phyloP scores from a whole-genome alignment of 1,140 invertebrate genomes.

The Orchestia grillus region DNA sequence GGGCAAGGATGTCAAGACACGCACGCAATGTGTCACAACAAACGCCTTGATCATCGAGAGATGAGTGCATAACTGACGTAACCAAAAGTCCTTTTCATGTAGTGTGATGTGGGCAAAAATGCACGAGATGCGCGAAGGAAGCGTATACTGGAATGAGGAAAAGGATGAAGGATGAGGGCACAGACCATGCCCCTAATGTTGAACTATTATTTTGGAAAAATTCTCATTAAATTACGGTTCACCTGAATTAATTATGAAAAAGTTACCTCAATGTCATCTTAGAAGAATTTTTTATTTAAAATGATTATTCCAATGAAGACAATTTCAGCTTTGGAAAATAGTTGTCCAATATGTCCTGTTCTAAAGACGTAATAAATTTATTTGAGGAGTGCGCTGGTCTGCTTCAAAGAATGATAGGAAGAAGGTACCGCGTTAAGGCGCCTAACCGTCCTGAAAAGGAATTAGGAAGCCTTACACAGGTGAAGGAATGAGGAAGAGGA shows the following conservation, averaged over 20 bases:
- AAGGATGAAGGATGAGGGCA: neutral
- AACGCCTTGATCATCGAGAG: neutral
- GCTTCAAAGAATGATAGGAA: neutral
- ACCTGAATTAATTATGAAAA: neutral
- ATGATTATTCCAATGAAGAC: neutral
- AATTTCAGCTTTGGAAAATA: neutral
- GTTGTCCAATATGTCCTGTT: neutral
- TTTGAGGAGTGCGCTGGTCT: neutral
- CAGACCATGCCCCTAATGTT: neutral
- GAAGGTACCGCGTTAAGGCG: neutral
- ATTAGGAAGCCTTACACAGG: slow-evolving; percentile 21
- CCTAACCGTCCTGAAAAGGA: neutral
- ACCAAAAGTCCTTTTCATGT: slow-evolving; percentile 29
- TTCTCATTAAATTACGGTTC: neutral
- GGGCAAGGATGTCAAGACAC: slow-evolving; percentile 15
- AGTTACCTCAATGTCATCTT: neutral
- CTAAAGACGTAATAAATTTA: neutral
- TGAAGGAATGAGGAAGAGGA: neutral
- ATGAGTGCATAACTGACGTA: neutral
- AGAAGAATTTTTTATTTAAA: neutral
- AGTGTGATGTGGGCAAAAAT: slow-evolving; percentile 28
- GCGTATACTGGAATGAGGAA: slow-evolving; percentile 27
- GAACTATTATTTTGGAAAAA: neutral
- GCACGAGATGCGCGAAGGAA: slow-evolving; percentile 46
- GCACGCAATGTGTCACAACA: neutral